Base-by-base conservation (phyloP, 1,140 invertebrate genomes). In the Acromyrmex heyeri region DNA sequence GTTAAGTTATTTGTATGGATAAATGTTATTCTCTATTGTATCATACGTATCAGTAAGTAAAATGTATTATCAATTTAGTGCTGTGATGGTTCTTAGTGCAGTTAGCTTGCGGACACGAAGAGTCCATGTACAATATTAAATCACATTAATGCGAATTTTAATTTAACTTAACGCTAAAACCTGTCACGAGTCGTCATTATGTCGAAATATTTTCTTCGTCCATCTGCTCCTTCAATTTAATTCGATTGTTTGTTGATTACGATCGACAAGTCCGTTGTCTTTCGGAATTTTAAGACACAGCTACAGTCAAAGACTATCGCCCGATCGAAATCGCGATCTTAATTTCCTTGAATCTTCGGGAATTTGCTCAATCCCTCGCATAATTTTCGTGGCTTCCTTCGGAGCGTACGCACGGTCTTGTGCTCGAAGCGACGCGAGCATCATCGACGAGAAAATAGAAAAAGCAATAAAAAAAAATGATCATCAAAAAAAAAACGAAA, bases 311-410 rank as follows among this genome's bases (percentile, higher is more conserved):
- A 67, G 48, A 75, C 14, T 44, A 8, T 73, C 24, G 69, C 38
- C 8, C 10, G 57, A 57, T 86, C 50, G 53, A 72, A 69, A 75
- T 79, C 57, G 79, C 69, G 59, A n/a, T 75, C 76, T 81, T 30
- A 81, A 62, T 88, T 85, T 61, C 64, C 87, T 79, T 44, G 53
- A 55, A 57, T 55, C 62, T 73, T 83, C 59, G 69, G 81, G 18
- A 88, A 89, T 76, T 88, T 89, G 88, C 88, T 89, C 87, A 89
- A 89, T 55, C 50, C 72, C 75, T 78, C 73, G 73, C 61, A 65
- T 65, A 27, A 65, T 75, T 79, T 75, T 73, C 53, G 77, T 72
- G 87, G 57, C 72, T 85, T 85, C 64, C 57, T 73, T 76, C 76
- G 87, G 65, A 48, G 73, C 65, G 85, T 78, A 70, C 82, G 81